phyloP scores from a whole-genome alignment of 2,888 invertebrate genomes.

The Petrolisthes cinctipes region DNA sequence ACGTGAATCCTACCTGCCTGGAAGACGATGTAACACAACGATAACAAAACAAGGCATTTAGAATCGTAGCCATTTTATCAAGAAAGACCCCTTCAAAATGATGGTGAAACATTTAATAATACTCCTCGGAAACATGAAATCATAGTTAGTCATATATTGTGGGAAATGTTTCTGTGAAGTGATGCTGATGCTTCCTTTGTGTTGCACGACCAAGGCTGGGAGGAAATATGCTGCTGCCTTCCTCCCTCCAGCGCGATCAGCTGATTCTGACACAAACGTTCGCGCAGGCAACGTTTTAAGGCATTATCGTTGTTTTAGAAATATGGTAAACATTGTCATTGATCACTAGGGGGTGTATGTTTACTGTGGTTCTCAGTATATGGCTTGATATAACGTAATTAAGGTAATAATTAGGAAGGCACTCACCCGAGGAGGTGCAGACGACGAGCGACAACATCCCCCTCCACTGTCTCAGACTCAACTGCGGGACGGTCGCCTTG shows the following conservation, averaged over 20 bases:
- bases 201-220: background rate
- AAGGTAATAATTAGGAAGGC: background rate
- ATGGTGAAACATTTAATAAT: no score
- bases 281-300: conserved; percentile 7
- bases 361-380: background rate
- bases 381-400: background rate
- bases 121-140: no score
- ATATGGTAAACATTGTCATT: background rate
- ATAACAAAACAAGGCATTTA: no score
- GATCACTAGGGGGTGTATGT: background rate
- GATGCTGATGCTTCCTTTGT: no score
- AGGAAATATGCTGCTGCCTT: conserved; percentile 8
- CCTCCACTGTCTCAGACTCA: conserved; percentile 1
- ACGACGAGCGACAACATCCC: background rate
- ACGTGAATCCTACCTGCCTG: no score
- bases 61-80: no score
- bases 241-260: conserved; percentile 9
- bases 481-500: background rate
- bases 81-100: no score
- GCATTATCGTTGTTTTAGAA: background rate
- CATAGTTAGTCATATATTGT: no score
- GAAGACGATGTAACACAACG: no score
- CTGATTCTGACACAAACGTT: conserved; percentile 10
- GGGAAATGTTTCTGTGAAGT: no score
- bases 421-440: background rate